Evolutionary conservation across 2,113 vertebrate genomes (phyloP).

Genomic region (Proteles cristata): DNA sequence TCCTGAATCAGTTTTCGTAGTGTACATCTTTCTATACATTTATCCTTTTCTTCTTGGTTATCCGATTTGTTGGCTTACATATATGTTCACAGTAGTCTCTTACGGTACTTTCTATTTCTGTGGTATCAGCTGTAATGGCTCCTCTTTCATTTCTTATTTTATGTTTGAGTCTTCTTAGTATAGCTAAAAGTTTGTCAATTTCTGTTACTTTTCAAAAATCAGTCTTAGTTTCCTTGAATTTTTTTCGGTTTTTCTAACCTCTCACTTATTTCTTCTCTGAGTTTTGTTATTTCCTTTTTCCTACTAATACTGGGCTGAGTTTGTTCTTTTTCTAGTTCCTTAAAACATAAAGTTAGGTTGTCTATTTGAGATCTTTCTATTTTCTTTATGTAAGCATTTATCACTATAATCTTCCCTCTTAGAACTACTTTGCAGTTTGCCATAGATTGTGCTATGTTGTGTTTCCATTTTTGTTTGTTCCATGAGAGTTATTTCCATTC

Average conservation of each 20-base stretch:
- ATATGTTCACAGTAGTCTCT: not conserved
- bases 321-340: not conserved
- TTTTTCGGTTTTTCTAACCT: not conserved
- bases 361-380: not conserved
- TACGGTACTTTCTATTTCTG: not conserved
- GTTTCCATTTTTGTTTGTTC: not conserved
- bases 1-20: not conserved
- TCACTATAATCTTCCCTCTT: not conserved
- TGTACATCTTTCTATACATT: not conserved
- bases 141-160: not conserved
- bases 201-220: not conserved
- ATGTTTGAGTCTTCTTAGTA: not conserved
- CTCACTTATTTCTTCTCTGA: not conserved
- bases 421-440: not conserved
- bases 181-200: not conserved
- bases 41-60: not conserved
- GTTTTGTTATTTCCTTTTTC: not conserved
- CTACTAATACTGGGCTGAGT: not conserved
- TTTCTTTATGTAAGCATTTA: not conserved
- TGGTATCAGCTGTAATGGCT: not conserved
- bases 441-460: not conserved
- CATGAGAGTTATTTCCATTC: not conserved
- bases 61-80: not conserved
- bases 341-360: no score
- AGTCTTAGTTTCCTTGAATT: not conserved